Evolutionary conservation across 2,113 vertebrate genomes (phyloP), one percentile per base, ranked within the genome.

Genomic region (Rhabdomys dilectus): DNA sequence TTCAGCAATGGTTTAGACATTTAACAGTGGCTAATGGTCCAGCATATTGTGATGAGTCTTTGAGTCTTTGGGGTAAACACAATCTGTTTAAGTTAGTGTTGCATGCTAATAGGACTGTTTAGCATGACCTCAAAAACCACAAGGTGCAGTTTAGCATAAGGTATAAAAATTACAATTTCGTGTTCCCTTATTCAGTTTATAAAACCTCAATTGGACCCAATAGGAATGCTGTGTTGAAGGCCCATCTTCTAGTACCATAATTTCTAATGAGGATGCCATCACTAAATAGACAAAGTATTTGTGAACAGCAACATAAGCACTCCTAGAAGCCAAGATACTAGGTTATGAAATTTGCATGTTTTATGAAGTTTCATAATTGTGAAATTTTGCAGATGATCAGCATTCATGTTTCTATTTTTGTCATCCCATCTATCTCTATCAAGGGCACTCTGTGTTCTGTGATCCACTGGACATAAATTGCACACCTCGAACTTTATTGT

Each of bases 41-140:
- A 92, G 31, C n/a, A 2, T 70, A 81, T 31, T 1, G 7, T n/a
- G 66, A n/a, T 80, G 94, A 66, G 21, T 80, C 62, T 87, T 94
- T 24, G 42, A 45, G 12, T 88, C 72, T 98, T 88, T 88, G 94
- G 97, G 80, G 73, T 93, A 93, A 95, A 76, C 75, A 93, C 53
- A 93, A 13, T 87, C 89, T 97, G 70, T 91, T 90, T 97, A 95
- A 96, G 95, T 89, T 84, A 91, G 45, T 84, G 72, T 88, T 96
- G 66, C 88, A 51, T 95, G 77, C 78, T 42, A 82, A 94, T 88
- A 77, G 58, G 36, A 75, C 77, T 87, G 21, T 73, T 92, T 88
- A 56, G 15, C 7, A 64, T 96, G 76, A 92, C 29, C 68, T 91
- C 85, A 80, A 87, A 66, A 87, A 10, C 29, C 42, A 1, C 7